A percentile compares a stretch with the other conserved stretches of the same genome.
phyloP scores from a whole-genome alignment of 2,888 invertebrate genomes.

The Pherbina coryleti region DNA sequence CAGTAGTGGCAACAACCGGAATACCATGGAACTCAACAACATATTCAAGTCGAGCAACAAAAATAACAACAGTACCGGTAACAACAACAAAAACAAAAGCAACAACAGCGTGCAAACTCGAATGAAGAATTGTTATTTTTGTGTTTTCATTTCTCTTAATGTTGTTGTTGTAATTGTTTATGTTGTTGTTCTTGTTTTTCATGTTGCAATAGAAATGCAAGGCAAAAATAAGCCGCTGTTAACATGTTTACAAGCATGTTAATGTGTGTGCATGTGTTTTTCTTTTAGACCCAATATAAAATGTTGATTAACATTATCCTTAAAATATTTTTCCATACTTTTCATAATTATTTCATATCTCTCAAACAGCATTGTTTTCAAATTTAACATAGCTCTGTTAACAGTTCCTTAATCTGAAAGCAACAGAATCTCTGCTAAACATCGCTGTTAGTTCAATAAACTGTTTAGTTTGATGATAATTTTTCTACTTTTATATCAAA shows the following conservation, averaged over 20 bases:
- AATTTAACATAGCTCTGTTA: too few relatives aligned
- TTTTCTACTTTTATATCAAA: too few relatives aligned
- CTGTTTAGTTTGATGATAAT: too few relatives aligned
- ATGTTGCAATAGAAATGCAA: constrained; percentile 6
- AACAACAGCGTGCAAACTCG: not conserved
- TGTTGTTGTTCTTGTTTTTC: not conserved
- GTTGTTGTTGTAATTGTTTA: not conserved
- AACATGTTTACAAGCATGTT: not conserved
- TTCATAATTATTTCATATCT: too few relatives aligned
- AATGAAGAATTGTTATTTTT: not conserved
- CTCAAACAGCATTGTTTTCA: too few relatives aligned
- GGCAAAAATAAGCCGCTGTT: constrained; percentile 11
- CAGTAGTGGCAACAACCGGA: not conserved
- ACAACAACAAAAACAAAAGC: not conserved
- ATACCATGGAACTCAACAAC: not conserved
- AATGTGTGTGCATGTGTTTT: not conserved
- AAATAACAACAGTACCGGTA: not conserved
- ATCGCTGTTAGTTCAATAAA: too few relatives aligned
- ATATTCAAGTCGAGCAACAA: not conserved
- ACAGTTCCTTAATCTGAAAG: too few relatives aligned
- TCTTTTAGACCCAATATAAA: not conserved
- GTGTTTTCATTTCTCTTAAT: not conserved
- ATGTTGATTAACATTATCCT: too few relatives aligned
- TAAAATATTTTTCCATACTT: too few relatives aligned
- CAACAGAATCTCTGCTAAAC: too few relatives aligned